These are phyloP conservation scores for Sciurus vulgaris DNA, from an alignment of 2,797 vertebrate species.

Conservation along the genomic window DNA sequence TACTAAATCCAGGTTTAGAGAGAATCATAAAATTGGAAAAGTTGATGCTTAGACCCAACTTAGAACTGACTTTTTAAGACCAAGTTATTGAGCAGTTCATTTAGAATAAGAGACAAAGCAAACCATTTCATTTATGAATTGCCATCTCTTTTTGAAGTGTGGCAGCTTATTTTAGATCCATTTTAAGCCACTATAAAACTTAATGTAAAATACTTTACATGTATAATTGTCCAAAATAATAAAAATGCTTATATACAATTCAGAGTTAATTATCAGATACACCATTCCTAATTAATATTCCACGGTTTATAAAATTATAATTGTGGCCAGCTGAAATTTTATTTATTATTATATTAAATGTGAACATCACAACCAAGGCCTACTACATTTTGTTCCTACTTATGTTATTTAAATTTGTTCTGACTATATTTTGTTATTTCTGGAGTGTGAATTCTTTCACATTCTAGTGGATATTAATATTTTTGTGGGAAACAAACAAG, in stretches of 20 bases:
- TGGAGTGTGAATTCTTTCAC: conserved; percentile 38
- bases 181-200: conserved; percentile 48
- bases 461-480: conserved; percentile 3
- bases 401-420: conserved; percentile 44
- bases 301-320: conserved; percentile 41
- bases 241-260: conserved; percentile 52
- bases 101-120: conserved; percentile 67
- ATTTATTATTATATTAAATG: conserved; percentile 36
- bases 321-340: background rate
- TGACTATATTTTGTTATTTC: conserved; percentile 42
- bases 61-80: conserved; percentile 69
- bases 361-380: background rate
- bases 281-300: conserved; percentile 56
- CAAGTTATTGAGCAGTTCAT: conserved; percentile 54
- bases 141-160: conserved; percentile 17
- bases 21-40: conserved; percentile 80
- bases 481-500: background rate
- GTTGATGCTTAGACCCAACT: conserved; percentile 65
- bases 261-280: conserved; percentile 61
- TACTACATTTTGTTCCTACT: background rate
- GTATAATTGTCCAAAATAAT: conserved; percentile 26
- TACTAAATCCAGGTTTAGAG: conserved; percentile 78
- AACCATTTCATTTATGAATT: conserved; percentile 54
- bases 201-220: conserved; percentile 61
- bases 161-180: background rate